Evolutionary conservation across 2,888 invertebrate genomes (phyloP).

Genomic region (Clunio marinus): DNA sequence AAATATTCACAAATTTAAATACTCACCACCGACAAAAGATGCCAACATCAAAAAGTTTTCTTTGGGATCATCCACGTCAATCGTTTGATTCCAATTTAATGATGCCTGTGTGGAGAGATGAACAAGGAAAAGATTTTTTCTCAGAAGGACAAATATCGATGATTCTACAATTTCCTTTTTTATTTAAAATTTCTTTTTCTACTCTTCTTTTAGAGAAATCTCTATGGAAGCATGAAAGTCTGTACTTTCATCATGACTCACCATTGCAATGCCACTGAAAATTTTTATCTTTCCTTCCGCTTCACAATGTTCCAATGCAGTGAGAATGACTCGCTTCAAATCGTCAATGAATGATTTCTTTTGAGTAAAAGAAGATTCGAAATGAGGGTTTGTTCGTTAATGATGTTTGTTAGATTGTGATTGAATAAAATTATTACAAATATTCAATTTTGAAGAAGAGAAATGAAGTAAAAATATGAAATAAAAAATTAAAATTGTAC

Average conservation of each 20-base stretch:
- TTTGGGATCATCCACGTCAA: slow-evolving; percentile 41
- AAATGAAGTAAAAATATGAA: neutral
- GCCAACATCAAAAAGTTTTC: slow-evolving; percentile 43
- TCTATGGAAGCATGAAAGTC: neutral
- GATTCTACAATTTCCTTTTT: slow-evolving; percentile 7
- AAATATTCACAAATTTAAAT: neutral
- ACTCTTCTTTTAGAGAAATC: neutral
- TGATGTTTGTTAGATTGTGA: no score
- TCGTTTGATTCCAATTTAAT: slow-evolving; percentile 40
- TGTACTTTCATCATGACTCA: slow-evolving; percentile 39
- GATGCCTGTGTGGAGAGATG: slow-evolving; percentile 36
- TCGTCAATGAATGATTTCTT: slow-evolving; percentile 43
- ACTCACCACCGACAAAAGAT: slow-evolving; percentile 29
- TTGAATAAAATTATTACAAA: no score
- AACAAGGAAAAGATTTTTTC: neutral
- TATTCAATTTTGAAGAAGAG: no score
- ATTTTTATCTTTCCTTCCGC: slow-evolving; percentile 48
- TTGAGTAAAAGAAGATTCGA: neutral
- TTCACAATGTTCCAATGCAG: slow-evolving; percentile 45
- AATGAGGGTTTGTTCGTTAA: no score
- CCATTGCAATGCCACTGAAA: slow-evolving; percentile 47
- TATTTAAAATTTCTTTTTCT: neutral
- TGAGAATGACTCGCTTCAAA: slow-evolving; percentile 45
- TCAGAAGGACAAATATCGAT: slow-evolving; percentile 5
- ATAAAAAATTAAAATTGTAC: neutral